Conservation (phyloP, 2,113 vertebrate genomes). For the Cyanocitta stelleri region DNA sequence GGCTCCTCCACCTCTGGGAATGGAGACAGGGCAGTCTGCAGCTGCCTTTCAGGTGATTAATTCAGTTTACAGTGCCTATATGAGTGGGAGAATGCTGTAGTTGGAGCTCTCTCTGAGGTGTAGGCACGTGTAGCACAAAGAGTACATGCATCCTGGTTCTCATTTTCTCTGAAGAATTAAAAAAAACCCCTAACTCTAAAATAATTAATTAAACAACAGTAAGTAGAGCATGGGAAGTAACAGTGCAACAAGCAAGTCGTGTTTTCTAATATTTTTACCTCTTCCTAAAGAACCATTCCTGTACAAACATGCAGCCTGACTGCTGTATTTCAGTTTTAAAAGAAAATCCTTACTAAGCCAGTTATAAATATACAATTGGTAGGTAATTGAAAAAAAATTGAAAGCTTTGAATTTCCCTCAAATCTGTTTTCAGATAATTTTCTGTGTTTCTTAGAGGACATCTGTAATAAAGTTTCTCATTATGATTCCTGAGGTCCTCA, state of each 20-base stretch:
- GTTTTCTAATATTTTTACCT: neutral
- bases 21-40: neutral
- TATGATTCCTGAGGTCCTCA: neutral
- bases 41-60: neutral
- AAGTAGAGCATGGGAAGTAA: neutral
- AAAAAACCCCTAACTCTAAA: rapidly evolving
- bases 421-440: neutral
- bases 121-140: neutral
- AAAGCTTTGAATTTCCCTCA: neutral
- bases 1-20: neutral
- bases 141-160: neutral
- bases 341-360: neutral
- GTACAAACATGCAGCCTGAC: neutral
- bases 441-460: neutral
- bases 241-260: neutral
- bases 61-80: neutral
- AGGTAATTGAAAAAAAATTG: neutral
- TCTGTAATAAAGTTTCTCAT: neutral
- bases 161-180: neutral
- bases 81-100: neutral
- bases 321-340: neutral
- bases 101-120: neutral
- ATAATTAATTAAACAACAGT: neutral
- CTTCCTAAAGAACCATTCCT: neutral
- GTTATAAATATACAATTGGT: neutral